Conservation (phyloP, 2,888 invertebrate species). For the Ctena decussata region DNA sequence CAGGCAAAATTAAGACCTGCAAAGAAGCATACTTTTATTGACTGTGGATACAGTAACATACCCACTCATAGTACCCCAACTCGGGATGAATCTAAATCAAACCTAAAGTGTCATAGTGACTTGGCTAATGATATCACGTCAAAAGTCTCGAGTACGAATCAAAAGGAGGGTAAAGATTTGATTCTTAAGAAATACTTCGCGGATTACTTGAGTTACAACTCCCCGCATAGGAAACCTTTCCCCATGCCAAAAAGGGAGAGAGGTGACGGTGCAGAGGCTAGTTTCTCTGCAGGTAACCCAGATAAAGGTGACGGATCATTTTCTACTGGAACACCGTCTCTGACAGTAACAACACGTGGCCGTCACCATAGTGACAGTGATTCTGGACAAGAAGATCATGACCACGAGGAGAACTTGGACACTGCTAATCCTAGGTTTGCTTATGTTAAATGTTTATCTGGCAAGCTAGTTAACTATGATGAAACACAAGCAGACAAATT, state of each 20-base stretch:
- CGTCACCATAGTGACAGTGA: conserved; percentile 34
- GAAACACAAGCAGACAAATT: background rate
- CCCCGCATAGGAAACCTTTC: conserved; percentile 24
- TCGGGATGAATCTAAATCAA: background rate
- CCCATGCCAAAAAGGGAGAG: conserved; percentile 36
- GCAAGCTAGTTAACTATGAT: conserved; percentile 51
- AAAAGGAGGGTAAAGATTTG: conserved; percentile 57
- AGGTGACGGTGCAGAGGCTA: conserved; percentile 57
- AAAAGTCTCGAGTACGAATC: conserved; percentile 48
- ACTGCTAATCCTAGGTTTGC: conserved; percentile 6
- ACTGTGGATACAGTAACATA: background rate
- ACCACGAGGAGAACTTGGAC: conserved; percentile 30
- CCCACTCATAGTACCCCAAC: background rate
- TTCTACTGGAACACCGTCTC: background rate
- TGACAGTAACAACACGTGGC: background rate
- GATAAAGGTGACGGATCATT: conserved; percentile 20
- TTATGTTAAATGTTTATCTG: background rate
- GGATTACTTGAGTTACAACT: conserved; percentile 56
- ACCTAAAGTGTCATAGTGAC: conserved; percentile 18
- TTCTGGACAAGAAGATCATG: conserved; percentile 57
- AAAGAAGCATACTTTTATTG: background rate
- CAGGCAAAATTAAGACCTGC: background rate
- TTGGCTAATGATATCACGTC: conserved; percentile 46
- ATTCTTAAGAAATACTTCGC: conserved; percentile 59
- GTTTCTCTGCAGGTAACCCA: background rate